These are phyloP conservation scores for Brassicogethes aeneus DNA, from an alignment of 2,888 invertebrate species.

Conservation along the genomic window DNA sequence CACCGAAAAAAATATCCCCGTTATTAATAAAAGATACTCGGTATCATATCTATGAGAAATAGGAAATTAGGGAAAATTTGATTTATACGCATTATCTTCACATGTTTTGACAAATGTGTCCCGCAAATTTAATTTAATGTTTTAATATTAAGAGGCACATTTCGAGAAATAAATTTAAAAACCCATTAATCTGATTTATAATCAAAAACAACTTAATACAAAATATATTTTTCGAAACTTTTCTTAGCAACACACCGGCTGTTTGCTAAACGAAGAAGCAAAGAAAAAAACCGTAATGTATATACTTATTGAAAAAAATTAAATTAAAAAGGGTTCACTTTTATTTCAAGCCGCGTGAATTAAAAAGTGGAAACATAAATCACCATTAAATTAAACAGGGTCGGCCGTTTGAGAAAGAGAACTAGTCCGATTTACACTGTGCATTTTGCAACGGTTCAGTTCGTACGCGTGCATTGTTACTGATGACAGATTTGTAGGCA, in stretches of 20 bases:
- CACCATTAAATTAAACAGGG: conserved; percentile 28
- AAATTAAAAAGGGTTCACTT: no score
- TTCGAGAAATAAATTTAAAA: no score
- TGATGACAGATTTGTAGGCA: conserved; percentile 26
- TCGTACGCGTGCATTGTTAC: conserved; percentile 21
- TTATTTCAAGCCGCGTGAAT: conserved; percentile 3
- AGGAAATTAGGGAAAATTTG: background rate
- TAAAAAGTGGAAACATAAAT: conserved; percentile 23
- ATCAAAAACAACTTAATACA: no score
- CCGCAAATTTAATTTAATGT: background rate
- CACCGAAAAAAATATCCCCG: conserved; percentile 14
- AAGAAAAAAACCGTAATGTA: no score
- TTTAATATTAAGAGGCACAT: no score
- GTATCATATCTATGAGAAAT: background rate
- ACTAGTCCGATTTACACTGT: conserved; percentile 22
- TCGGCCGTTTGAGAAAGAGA: conserved; percentile 20
- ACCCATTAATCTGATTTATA: no score
- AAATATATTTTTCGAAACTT: no score
- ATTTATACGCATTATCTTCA: background rate
- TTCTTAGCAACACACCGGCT: no score
- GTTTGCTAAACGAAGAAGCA: no score
- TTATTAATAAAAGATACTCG: conserved; percentile 15
- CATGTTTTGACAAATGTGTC: background rate
- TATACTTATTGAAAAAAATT: no score
- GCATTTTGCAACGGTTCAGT: conserved; percentile 24